phyloP scores from a whole-genome alignment of 2,888 invertebrate genomes.

The Tachina lurida region DNA sequence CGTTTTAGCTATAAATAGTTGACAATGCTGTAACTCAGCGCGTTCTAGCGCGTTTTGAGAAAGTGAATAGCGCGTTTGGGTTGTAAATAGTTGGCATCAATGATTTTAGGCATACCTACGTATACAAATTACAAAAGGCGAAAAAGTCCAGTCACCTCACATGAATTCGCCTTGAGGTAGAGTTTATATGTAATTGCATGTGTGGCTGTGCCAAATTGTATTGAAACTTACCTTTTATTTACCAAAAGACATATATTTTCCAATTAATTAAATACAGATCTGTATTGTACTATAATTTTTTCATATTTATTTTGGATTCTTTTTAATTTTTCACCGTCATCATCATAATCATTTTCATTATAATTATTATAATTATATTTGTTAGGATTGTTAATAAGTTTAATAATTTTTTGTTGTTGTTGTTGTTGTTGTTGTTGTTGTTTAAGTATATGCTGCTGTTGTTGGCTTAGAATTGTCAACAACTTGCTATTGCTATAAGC shows the following conservation, averaged over 20 bases:
- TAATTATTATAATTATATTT: slow-evolving; percentile 71
- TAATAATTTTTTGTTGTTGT: slow-evolving; percentile 65
- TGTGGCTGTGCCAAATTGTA: too few relatives aligned
- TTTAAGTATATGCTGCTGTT: slow-evolving; percentile 30
- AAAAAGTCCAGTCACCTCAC: too few relatives aligned
- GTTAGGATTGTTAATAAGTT: slow-evolving; percentile 72
- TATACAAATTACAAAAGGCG: too few relatives aligned
- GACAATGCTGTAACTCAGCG: too few relatives aligned
- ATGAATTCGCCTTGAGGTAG: too few relatives aligned
- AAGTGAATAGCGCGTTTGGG: too few relatives aligned
- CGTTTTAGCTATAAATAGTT: too few relatives aligned
- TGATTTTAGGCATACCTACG: too few relatives aligned
- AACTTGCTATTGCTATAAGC: slow-evolving; percentile 55
- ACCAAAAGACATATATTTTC: neutral
- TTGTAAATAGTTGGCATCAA: too few relatives aligned
- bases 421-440: slow-evolving; percentile 66
- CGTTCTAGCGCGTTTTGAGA: too few relatives aligned
- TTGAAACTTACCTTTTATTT: slow-evolving; percentile 13
- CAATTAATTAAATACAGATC: slow-evolving; percentile 79
- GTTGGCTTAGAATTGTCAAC: slow-evolving; percentile 54
- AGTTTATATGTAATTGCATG: too few relatives aligned
- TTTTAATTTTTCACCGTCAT: slow-evolving; percentile 71
- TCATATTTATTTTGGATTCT: slow-evolving; percentile 80
- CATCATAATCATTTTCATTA: slow-evolving; percentile 70
- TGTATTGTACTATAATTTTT: slow-evolving; percentile 83